phyloP scores from a whole-genome alignment of 1,140 invertebrate genomes.

The Polypedilum pembai region DNA sequence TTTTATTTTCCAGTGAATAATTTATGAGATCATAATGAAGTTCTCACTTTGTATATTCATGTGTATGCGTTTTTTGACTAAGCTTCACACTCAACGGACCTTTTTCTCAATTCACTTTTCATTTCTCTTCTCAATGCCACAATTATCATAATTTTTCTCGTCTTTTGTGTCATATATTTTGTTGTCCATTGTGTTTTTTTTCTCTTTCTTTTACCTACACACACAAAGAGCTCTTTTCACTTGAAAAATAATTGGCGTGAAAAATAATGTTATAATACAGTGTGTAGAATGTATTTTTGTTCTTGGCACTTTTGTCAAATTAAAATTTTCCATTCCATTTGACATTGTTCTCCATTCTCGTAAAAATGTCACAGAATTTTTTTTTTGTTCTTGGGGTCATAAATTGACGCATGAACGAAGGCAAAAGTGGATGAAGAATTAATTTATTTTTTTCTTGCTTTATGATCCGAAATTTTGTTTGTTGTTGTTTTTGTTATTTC shows the following conservation, averaged over 20 bases:
- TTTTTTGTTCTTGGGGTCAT: background rate
- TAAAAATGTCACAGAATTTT: background rate
- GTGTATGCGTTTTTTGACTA: background rate
- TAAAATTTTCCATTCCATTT: background rate
- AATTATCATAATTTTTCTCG: too few species aligned
- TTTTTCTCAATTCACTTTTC: too few species aligned
- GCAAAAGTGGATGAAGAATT: background rate
- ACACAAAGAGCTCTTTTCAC: too few species aligned
- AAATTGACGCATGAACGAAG: slow-evolving; percentile 3
- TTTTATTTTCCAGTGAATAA: background rate
- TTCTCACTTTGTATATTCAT: background rate
- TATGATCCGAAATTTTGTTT: background rate
- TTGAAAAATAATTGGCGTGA: background rate
- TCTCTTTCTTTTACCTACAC: too few species aligned
- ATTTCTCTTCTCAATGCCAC: too few species aligned
- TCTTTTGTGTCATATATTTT: too few species aligned
- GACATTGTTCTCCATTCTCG: background rate
- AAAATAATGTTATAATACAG: background rate
- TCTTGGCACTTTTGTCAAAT: background rate
- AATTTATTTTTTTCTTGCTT: background rate
- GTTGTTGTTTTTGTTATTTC: background rate
- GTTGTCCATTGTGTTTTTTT: too few species aligned
- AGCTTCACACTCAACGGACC: too few species aligned
- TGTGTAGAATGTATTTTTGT: too few species aligned
- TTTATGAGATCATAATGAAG: background rate